These are phyloP conservation scores for Falco punctatus DNA, from an alignment of 2,113 vertebrate species.

Conservation along the genomic window DNA sequence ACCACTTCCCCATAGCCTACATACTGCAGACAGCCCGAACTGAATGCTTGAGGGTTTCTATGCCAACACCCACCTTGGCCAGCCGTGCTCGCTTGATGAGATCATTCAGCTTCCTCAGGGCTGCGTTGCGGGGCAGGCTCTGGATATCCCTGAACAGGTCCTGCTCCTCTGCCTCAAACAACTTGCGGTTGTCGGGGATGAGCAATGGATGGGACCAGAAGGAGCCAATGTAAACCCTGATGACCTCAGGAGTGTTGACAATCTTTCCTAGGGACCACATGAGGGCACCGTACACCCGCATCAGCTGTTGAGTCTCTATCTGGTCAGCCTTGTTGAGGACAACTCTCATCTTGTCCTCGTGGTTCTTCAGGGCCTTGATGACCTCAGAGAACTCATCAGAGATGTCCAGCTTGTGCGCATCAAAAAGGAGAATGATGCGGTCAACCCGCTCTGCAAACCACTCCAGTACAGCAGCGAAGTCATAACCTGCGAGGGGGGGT, in stretches of 20 bases:
- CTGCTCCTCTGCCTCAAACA: slow-evolving; percentile 96
- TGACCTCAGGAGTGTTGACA: slow-evolving; percentile 96
- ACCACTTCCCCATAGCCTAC: neutral
- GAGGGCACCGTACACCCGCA: slow-evolving; percentile 96
- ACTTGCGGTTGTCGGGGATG: slow-evolving; percentile 94
- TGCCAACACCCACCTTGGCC: slow-evolving; percentile 84
- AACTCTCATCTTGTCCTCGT: slow-evolving; percentile 97
- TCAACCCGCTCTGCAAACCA: slow-evolving; percentile 98
- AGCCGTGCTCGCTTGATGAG: slow-evolving; percentile 95
- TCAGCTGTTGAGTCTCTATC: slow-evolving; percentile 97
- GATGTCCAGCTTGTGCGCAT: slow-evolving; percentile 97
- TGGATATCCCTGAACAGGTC: slow-evolving; percentile 97
- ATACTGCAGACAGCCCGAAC: neutral
- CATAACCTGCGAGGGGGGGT: slow-evolving; percentile 82
- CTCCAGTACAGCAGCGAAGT: slow-evolving; percentile 93
- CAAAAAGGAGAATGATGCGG: slow-evolving; percentile 95
- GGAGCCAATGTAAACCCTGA: slow-evolving; percentile 97
- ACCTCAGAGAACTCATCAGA: slow-evolving; percentile 98
- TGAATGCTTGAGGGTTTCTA: neutral
- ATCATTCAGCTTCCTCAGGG: slow-evolving; percentile 95
- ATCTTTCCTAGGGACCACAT: slow-evolving; percentile 99
- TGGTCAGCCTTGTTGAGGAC: slow-evolving; percentile 98
- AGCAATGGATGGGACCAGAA: slow-evolving; percentile 97
- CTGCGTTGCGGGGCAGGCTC: slow-evolving; percentile 93
- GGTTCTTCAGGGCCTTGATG: slow-evolving; percentile 97